These are phyloP conservation scores for Hyperoplus immaculatus DNA, from an alignment of 2,797 vertebrate species.

Conservation along the genomic window DNA sequence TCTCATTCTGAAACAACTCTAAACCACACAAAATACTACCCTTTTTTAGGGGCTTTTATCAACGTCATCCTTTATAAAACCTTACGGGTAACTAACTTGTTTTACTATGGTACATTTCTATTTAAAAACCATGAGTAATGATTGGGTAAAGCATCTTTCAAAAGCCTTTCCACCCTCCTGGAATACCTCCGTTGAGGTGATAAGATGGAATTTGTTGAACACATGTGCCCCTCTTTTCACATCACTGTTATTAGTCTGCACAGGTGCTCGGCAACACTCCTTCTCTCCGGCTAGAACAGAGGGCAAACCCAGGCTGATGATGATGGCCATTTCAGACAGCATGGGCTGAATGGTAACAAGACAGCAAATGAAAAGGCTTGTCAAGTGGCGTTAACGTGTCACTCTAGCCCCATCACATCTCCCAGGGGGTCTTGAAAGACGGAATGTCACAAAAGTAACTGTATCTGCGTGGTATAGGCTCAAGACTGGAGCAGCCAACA, in stretches of 20 bases:
- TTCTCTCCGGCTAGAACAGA: conserved; percentile 39
- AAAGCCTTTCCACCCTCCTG: background rate
- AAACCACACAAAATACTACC: background rate
- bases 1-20: background rate
- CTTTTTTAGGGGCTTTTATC: background rate
- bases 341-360: conserved; percentile 68
- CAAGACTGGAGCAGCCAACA: background rate
- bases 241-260: conserved; percentile 31
- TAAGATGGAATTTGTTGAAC: conserved; percentile 7
- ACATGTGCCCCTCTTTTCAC: conserved; percentile 7
- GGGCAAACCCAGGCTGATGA: conserved; percentile 45
- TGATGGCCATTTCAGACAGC: conserved; percentile 50
- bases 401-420: conserved; percentile 58
- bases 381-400: conserved; percentile 72
- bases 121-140: background rate
- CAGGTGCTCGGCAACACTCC: conserved; percentile 26
- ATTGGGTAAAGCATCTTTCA: background rate
- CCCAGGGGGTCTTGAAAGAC: conserved; percentile 11
- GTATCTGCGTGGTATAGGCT: background rate
- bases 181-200: background rate
- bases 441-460: conserved; percentile 9
- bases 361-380: conserved; percentile 65
- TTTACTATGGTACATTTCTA: background rate
- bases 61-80: background rate
- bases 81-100: background rate